These are phyloP conservation scores for Agapornis canus DNA, from an alignment of 2,797 vertebrate genomes.

Conservation along the genomic window DNA sequence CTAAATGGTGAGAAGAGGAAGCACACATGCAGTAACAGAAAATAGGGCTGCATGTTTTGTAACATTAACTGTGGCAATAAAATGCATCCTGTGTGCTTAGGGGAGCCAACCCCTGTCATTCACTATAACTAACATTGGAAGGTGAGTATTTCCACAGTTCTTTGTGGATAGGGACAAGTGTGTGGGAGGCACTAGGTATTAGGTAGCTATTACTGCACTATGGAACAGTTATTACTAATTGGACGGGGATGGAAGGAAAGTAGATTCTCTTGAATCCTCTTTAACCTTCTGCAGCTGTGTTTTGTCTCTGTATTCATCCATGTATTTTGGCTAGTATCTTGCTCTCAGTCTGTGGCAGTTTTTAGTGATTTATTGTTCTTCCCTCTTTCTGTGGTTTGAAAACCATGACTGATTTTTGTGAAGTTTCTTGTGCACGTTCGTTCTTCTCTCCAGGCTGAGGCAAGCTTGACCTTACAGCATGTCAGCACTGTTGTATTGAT, in stretches of 20 bases:
- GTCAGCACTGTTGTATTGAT: not conserved
- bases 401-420: not conserved
- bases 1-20: constrained; percentile 19
- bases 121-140: not conserved
- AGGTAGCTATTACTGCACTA: not conserved
- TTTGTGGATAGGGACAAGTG: not conserved
- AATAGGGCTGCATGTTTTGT: not conserved
- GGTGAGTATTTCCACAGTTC: not conserved
- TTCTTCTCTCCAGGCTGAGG: constrained; percentile 20
- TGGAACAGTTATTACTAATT: not conserved
- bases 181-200: not conserved
- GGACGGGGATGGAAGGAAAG: not conserved
- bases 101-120: not conserved
- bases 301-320: not conserved
- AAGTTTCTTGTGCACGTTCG: not conserved
- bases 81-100: not conserved
- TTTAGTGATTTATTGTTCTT: constrained; percentile 40
- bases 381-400: constrained; percentile 30
- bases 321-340: not conserved
- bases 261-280: not conserved
- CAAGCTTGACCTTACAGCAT: not conserved
- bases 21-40: constrained; percentile 2
- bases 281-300: not conserved
- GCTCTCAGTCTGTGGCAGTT: not conserved
- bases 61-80: constrained; percentile 44